Evolutionary conservation across 2,888 invertebrate genomes (phyloP).

Genomic region (Parnassius apollo): DNA sequence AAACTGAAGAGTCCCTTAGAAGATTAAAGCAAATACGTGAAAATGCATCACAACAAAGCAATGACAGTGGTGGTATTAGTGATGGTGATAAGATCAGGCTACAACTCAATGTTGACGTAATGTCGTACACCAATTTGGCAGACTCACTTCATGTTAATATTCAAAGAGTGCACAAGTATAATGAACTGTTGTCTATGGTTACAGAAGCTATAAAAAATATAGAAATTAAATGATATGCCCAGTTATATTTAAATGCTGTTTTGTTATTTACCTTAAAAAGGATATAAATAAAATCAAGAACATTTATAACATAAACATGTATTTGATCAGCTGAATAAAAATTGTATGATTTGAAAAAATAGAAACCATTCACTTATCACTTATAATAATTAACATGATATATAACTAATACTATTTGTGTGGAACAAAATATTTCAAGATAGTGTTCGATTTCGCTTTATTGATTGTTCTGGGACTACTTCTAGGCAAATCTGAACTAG

Average conservation of each 20-base stretch:
- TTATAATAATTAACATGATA: constrained; percentile 75
- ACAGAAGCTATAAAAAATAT: constrained; percentile 82
- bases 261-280: constrained; percentile 37
- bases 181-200: constrained; percentile 82
- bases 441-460: constrained; percentile 82
- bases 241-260: constrained; percentile 52
- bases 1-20: constrained; percentile 96
- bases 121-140: constrained; percentile 85
- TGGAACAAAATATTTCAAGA: constrained; percentile 86
- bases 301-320: constrained; percentile 77
- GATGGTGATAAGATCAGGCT: constrained; percentile 97
- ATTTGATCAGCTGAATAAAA: constrained; percentile 80
- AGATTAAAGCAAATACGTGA: constrained; percentile 92
- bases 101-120: constrained; percentile 93
- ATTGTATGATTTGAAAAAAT: constrained; percentile 81
- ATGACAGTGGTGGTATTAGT: constrained; percentile 82
- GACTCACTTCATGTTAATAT: constrained; percentile 78
- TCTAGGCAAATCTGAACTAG: constrained; percentile 62
- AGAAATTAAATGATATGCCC: constrained; percentile 77
- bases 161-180: constrained; percentile 80
- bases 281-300: constrained; percentile 40
- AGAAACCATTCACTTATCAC: constrained; percentile 80
- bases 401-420: constrained; percentile 83
- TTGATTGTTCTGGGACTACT: constrained; percentile 73
- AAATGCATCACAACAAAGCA: constrained; percentile 64